Conservation (phyloP, 1,140 invertebrate species). For the Pseudomyrmex dendroicus region DNA sequence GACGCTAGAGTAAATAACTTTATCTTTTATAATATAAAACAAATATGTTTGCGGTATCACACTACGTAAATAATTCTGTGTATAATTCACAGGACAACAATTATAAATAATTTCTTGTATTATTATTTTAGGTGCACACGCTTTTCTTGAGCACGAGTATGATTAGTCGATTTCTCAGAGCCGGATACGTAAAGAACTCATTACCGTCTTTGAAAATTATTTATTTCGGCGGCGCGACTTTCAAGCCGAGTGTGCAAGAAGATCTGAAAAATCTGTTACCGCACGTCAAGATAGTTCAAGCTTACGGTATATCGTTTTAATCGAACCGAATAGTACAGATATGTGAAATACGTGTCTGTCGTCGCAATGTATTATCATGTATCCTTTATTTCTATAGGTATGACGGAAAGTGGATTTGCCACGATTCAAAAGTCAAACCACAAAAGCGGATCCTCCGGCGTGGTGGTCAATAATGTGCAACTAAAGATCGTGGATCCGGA, state of each 20-base stretch:
- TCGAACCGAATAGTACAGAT: background rate
- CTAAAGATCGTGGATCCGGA: conserved; percentile 80
- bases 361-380: background rate
- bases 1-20: background rate
- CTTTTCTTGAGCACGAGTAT: conserved; percentile 66
- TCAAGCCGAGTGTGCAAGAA: conserved; percentile 67
- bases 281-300: conserved; percentile 57
- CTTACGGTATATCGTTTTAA: conserved; percentile 70
- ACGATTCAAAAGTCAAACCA: background rate
- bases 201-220: conserved; percentile 65
- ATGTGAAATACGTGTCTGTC: background rate
- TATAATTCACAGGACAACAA: too few species aligned
- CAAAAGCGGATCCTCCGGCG: conserved; percentile 77
- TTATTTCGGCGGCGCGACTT: conserved; percentile 75
- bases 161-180: conserved; percentile 67
- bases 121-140: conserved; percentile 57
- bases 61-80: background rate
- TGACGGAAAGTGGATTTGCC: conserved; percentile 72
- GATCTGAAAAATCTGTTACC: conserved; percentile 57
- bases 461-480: conserved; percentile 60
- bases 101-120: background rate
- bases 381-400: conserved; percentile 60
- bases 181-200: conserved; percentile 13
- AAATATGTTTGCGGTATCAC: too few species aligned
- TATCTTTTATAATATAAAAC: background rate